A percentile compares a stretch with the other conserved stretches of the same genome.
phyloP scores from a whole-genome alignment of 2,888 invertebrate genomes.

The Creontiades dilutus region DNA sequence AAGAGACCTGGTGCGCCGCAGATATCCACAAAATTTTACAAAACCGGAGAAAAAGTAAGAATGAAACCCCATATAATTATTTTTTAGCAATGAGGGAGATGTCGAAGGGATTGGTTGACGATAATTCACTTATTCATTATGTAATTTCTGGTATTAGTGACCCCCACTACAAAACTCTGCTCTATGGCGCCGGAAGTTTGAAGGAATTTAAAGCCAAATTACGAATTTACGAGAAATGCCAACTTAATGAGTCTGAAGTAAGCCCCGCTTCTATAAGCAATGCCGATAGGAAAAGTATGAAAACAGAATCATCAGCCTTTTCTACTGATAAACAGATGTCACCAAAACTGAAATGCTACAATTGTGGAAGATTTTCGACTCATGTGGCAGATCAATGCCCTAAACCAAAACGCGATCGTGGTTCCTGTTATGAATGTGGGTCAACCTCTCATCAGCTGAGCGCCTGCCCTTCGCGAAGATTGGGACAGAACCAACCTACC shows the following conservation, averaged over 20 bases:
- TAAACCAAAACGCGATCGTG: neutral
- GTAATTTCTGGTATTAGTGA: neutral
- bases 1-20: neutral
- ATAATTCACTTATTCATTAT: conserved; percentile 1
- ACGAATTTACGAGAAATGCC: conserved; percentile 32
- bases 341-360: neutral
- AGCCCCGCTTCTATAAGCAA: neutral
- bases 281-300: neutral
- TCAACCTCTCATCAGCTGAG: neutral
- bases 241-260: neutral
- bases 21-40: neutral
- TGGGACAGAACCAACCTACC: neutral
- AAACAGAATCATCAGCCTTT: neutral
- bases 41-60: neutral
- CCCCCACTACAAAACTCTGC: conserved; percentile 21
- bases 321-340: neutral
- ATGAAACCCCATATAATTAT: neutral
- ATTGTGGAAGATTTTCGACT: conserved; percentile 32
- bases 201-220: conserved; percentile 28
- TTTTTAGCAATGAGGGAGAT: neutral
- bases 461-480: neutral
- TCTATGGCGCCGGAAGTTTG: conserved; percentile 23
- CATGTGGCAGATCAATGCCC: conserved; percentile 42
- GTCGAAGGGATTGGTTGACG: neutral
- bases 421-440: conserved; percentile 48